Conservation (phyloP, 2,113 vertebrate genomes). For the Gorsachius goisagi region DNA sequence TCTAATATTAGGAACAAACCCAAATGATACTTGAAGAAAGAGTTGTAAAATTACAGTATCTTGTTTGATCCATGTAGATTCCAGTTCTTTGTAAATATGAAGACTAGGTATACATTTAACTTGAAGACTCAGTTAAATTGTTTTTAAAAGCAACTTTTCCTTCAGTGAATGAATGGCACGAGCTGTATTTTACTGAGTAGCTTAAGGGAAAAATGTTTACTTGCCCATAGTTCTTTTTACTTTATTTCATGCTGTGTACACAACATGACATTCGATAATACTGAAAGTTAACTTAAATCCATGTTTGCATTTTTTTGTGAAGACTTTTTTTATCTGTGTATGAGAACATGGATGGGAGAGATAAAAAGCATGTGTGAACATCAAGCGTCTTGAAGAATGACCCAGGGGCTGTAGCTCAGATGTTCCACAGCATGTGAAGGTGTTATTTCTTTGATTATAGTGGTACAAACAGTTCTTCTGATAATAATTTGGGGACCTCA, state of each 20-base stretch:
- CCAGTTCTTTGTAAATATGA: background rate
- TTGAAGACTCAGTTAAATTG: background rate
- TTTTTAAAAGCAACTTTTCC: background rate
- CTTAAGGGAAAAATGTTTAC: background rate
- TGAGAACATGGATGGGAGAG: background rate
- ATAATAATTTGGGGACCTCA: background rate
- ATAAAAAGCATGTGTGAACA: background rate
- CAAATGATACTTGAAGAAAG: background rate
- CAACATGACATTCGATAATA: background rate
- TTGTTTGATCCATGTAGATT: background rate
- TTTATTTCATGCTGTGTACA: background rate
- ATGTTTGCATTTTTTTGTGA: background rate
- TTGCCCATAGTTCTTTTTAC: background rate
- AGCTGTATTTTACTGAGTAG: background rate
- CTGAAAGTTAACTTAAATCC: background rate
- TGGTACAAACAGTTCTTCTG: background rate
- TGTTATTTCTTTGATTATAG: background rate
- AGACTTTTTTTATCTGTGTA: background rate
- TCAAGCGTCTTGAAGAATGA: background rate
- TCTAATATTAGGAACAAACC: background rate
- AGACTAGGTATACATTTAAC: background rate
- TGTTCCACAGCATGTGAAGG: background rate
- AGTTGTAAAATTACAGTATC: background rate
- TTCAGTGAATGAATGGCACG: background rate
- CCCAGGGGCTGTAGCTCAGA: background rate